These are phyloP conservation scores for Emys orbicularis DNA, from an alignment of 2,797 vertebrate genomes.

Conservation along the genomic window DNA sequence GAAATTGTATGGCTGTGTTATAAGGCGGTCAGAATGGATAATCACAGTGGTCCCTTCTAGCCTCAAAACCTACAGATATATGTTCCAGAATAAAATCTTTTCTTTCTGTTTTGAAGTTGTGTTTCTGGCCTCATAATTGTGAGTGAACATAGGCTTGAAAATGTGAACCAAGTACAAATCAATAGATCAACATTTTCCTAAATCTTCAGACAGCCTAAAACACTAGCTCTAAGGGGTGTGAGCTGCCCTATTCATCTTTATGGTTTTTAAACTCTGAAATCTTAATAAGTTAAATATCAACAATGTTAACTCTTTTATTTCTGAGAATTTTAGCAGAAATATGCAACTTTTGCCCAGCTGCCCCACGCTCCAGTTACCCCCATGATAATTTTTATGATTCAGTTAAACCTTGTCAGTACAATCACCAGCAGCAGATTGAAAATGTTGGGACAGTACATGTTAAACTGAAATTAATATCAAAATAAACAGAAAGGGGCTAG, in stretches of 20 bases:
- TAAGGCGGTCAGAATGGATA: not conserved
- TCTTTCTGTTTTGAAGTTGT: not conserved
- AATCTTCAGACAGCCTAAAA: not conserved
- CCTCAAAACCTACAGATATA: not conserved
- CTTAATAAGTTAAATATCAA: not conserved
- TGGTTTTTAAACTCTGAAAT: not conserved
- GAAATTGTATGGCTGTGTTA: not conserved
- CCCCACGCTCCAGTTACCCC: not conserved
- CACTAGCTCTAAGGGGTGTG: not conserved
- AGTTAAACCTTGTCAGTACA: not conserved
- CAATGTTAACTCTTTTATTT: not conserved
- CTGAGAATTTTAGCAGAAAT: not conserved
- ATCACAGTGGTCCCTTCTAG: not conserved
- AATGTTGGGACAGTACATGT: not conserved
- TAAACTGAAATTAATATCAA: not conserved
- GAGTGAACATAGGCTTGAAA: not conserved
- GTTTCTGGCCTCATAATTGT: not conserved
- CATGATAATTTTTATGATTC: not conserved
- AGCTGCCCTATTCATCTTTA: not conserved
- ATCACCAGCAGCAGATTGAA: not conserved
- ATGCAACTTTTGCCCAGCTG: not conserved
- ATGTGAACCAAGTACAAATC: not conserved
- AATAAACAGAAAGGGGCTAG: not conserved
- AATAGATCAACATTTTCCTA: not conserved
- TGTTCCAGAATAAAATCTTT: not conserved